A percentile compares a stretch with the other conserved stretches of the same genome.
These are phyloP conservation scores for Lordiphosa andalusiaca DNA, from an alignment of 2,888 invertebrate genomes.

Conservation along the genomic window DNA sequence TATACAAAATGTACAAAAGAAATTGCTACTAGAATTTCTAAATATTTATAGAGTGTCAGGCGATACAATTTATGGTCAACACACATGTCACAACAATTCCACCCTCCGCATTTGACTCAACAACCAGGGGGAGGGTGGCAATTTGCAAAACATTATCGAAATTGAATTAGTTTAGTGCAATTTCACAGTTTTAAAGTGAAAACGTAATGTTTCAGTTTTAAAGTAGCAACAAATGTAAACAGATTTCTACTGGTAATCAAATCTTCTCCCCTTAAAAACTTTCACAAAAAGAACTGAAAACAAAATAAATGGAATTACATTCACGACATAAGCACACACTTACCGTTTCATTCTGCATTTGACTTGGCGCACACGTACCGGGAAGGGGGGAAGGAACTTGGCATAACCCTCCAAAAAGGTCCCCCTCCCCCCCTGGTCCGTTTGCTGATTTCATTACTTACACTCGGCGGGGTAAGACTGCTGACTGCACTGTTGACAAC, in stretches of 20 bases:
- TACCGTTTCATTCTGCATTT: conserved; percentile 49
- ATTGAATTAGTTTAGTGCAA: conserved; percentile 67
- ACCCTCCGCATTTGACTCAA: conserved; percentile 3
- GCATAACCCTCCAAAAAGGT: conserved; percentile 33
- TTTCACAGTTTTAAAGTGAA: conserved; percentile 34
- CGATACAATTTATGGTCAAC: conserved; percentile 38
- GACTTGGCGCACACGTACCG: conserved; percentile 56
- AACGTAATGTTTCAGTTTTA: no score
- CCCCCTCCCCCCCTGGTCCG: conserved; percentile 18
- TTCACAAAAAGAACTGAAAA: conserved; percentile 18
- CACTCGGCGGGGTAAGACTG: conserved; percentile 17
- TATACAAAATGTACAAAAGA: conserved; percentile 33
- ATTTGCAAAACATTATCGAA: conserved; percentile 50
- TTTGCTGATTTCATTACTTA: conserved; percentile 41
- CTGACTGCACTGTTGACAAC: conserved; percentile 29
- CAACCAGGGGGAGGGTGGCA: not conserved
- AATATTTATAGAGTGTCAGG: conserved; percentile 44
- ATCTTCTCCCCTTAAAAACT: conserved; percentile 4
- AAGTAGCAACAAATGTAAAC: conserved; percentile 45
- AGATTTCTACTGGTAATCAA: conserved; percentile 29
- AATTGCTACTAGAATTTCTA: conserved; percentile 31
- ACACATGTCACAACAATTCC: not conserved
- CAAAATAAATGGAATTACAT: conserved; percentile 55
- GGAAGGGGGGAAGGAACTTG: conserved; percentile 10
- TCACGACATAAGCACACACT: conserved; percentile 35